These are phyloP conservation scores for Gasterosteus aculeatus DNA, from an alignment of 2,113 vertebrate species.

Conservation along the genomic window DNA sequence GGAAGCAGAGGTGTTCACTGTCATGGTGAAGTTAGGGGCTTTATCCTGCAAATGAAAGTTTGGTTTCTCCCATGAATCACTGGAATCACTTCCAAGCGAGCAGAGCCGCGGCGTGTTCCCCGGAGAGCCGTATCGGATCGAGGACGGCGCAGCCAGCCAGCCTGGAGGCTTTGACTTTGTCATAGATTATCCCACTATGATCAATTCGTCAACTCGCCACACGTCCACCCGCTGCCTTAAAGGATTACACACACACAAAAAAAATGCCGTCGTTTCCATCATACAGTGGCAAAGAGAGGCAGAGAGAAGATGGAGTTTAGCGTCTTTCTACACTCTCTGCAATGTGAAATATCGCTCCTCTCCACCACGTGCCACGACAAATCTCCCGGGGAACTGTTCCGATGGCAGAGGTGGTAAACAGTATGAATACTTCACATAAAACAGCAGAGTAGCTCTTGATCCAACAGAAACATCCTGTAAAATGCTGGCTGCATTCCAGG, in stretches of 20 bases:
- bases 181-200: constrained; percentile 56
- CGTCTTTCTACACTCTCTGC: constrained; percentile 4
- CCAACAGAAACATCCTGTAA: constrained; percentile 61
- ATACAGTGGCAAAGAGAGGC: constrained; percentile 26
- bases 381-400: constrained; percentile 65
- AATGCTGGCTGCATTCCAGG: constrained; percentile 57
- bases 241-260: constrained; percentile 16
- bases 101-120: constrained; percentile 22
- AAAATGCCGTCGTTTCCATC: constrained; percentile 45
- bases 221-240: constrained; percentile 21
- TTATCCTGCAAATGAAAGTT: constrained; percentile 35
- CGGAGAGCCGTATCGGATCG: constrained; percentile 37
- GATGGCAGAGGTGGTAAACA: constrained; percentile 73
- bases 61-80: constrained; percentile 27
- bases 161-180: constrained; percentile 41
- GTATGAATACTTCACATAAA: constrained; percentile 73
- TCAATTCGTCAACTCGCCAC: constrained; percentile 50
- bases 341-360: constrained; percentile 64
- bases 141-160: constrained; percentile 41
- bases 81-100: constrained; percentile 9
- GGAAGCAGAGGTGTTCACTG: constrained; percentile 21
- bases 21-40: constrained; percentile 2
- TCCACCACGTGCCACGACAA: constrained; percentile 63
- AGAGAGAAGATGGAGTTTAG: constrained; percentile 18
- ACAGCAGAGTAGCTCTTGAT: constrained; percentile 50